Conservation (phyloP, 2,888 invertebrate genomes). For the Drosophila picticornis region DNA sequence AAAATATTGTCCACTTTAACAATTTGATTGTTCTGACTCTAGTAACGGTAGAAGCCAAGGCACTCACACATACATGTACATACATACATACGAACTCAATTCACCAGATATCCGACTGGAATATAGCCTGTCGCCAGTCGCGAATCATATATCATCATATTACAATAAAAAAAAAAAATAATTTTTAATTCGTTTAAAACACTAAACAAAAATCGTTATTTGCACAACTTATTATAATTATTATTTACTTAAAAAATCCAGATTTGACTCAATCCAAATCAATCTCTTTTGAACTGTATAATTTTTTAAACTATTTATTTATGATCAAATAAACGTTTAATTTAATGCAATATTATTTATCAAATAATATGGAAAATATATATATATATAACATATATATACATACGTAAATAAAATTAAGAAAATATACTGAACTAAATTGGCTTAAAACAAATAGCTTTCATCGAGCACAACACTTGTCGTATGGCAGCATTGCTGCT, state of each 20-base stretch:
- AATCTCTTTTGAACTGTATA: background rate
- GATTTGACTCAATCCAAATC: background rate
- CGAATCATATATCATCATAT: background rate
- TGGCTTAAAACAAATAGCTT: constrained; percentile 1
- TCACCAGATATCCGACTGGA: background rate
- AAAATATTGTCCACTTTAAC: background rate
- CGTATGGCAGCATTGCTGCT: constrained; percentile 16
- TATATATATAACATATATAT: no score
- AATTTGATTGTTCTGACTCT: background rate
- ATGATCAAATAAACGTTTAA: background rate
- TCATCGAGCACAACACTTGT: background rate
- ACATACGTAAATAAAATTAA: no score
- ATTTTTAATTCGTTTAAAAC: background rate
- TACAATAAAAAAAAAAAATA: no score
- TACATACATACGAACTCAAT: background rate
- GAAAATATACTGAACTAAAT: background rate
- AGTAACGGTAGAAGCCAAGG: background rate
- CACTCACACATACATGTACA: no score
- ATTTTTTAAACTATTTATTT: background rate
- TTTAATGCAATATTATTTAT: background rate
- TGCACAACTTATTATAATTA: background rate
- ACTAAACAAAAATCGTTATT: background rate
- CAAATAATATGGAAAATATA: no score
- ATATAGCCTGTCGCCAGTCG: background rate
- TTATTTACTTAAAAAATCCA: background rate